phyloP scores from a whole-genome alignment of 2,888 invertebrate genomes.

The Stenoptilia bipunctidactyla region DNA sequence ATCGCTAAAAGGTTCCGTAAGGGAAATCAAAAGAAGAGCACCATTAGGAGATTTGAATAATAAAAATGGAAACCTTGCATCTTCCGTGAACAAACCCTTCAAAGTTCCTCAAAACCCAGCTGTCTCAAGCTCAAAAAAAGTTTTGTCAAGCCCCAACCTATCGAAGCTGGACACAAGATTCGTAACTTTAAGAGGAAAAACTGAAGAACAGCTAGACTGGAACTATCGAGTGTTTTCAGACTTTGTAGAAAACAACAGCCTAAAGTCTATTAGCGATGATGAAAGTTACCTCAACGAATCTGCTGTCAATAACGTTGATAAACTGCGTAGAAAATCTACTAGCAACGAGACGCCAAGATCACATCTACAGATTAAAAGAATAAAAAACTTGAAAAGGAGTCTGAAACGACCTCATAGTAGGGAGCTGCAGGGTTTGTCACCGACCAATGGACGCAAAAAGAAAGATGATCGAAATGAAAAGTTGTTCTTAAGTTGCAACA shows the following conservation, averaged over 20 bases:
- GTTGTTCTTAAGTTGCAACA: too few relatives aligned
- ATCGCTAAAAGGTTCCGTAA: neutral
- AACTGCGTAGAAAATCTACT: too few relatives aligned
- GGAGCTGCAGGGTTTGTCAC: slow-evolving; percentile 38
- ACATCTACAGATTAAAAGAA: slow-evolving; percentile 26
- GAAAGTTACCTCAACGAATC: slow-evolving; percentile 13
- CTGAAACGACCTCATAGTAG: slow-evolving; percentile 49
- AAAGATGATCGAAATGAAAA: too few relatives aligned
- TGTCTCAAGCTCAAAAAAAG: too few relatives aligned
- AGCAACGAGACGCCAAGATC: too few relatives aligned
- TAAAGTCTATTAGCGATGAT: slow-evolving; percentile 23
- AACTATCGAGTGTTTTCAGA: slow-evolving; percentile 29
- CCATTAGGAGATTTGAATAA: slow-evolving; percentile 36
- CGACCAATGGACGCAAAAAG: neutral
- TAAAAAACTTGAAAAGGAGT: slow-evolving; percentile 49
- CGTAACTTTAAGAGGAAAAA: slow-evolving; percentile 29
- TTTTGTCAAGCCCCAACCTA: too few relatives aligned
- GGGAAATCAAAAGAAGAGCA: slow-evolving; percentile 15
- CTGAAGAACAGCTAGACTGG: slow-evolving; percentile 31
- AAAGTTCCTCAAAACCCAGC: too few relatives aligned
- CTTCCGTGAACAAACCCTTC: too few relatives aligned
- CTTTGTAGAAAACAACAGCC: slow-evolving; percentile 21
- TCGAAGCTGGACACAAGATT: slow-evolving; percentile 28
- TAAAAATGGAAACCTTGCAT: too few relatives aligned
- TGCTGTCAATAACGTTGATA: slow-evolving; percentile 12